Percentiles rank a stretch among this genome's conserved stretches.
These are phyloP conservation scores for Nyctibius grandis DNA, from an alignment of 2,797 vertebrate genomes.

Conservation along the genomic window DNA sequence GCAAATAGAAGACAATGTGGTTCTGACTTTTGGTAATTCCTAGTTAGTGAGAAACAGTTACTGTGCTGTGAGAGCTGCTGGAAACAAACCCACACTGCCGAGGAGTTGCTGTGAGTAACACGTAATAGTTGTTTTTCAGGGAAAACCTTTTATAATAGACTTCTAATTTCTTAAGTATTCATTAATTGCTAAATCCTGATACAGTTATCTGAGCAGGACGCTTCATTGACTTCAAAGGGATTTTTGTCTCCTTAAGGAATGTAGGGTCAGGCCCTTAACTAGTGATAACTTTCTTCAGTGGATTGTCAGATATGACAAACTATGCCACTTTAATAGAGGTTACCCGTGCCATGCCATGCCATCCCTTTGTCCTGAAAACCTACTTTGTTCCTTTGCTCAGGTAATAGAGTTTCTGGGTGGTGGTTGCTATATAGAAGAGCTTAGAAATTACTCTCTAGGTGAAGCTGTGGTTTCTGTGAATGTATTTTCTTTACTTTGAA, in stretches of 20 bases:
- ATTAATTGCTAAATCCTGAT: slow-evolving; percentile 42
- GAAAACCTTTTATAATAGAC: background rate
- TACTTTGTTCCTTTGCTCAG: background rate
- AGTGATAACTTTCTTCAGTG: slow-evolving; percentile 62
- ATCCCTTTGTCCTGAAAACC: background rate
- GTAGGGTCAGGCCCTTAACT: slow-evolving; percentile 60
- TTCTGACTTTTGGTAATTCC: slow-evolving; percentile 27
- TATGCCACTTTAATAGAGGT: slow-evolving; percentile 28
- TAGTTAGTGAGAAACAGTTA: background rate
- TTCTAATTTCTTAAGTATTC: too few relatives aligned
- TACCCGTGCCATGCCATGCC: background rate
- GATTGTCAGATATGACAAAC: slow-evolving; percentile 60
- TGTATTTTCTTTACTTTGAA: background rate
- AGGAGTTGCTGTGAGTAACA: background rate
- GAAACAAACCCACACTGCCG: background rate
- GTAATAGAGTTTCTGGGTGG: background rate
- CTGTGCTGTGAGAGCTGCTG: background rate
- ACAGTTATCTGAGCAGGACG: slow-evolving; percentile 51
- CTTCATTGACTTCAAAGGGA: slow-evolving; percentile 64
- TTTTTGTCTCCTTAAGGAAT: slow-evolving; percentile 60
- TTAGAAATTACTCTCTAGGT: background rate
- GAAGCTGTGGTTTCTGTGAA: background rate
- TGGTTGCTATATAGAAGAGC: background rate
- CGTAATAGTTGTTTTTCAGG: background rate
- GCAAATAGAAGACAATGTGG: slow-evolving; percentile 18